Evolutionary conservation across 2,888 invertebrate genomes (phyloP).

Genomic region (Brenthis hecate): DNA sequence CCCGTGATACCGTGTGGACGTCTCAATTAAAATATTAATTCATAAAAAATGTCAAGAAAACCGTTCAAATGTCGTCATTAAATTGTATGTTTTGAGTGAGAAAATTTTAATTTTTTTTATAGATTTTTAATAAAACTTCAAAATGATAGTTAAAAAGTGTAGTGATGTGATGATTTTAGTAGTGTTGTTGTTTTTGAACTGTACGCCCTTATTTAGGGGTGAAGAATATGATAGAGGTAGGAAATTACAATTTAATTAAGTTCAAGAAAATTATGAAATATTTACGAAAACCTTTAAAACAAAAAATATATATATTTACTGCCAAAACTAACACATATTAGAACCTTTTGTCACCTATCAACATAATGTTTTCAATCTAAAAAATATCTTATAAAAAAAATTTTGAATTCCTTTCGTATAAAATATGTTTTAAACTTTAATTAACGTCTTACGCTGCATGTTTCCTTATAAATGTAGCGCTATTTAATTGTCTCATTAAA

Average conservation of each 20-base stretch:
- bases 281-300: background rate
- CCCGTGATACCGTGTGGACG: constrained; percentile 59
- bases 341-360: too few species aligned
- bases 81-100: constrained; percentile 29
- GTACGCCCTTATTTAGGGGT: constrained; percentile 56
- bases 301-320: background rate
- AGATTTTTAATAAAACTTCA: constrained; percentile 51
- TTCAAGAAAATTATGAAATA: constrained; percentile 27
- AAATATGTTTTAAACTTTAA: too few species aligned
- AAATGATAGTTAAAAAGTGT: constrained; percentile 74
- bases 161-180: constrained; percentile 74
- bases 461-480: too few species aligned
- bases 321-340: too few species aligned
- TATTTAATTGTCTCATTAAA: too few species aligned
- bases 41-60: constrained; percentile 65
- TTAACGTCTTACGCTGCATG: too few species aligned
- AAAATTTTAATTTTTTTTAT: constrained; percentile 19
- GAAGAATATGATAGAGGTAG: constrained; percentile 66
- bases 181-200: constrained; percentile 68
- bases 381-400: too few species aligned
- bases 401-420: too few species aligned
- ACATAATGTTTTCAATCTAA: too few species aligned
- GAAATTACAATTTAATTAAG: background rate
- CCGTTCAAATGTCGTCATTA: constrained; percentile 53
- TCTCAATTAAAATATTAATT: constrained; percentile 41